These are phyloP conservation scores for Dromiciops gliroides DNA, from an alignment of 2,113 vertebrate species.

Conservation along the genomic window DNA sequence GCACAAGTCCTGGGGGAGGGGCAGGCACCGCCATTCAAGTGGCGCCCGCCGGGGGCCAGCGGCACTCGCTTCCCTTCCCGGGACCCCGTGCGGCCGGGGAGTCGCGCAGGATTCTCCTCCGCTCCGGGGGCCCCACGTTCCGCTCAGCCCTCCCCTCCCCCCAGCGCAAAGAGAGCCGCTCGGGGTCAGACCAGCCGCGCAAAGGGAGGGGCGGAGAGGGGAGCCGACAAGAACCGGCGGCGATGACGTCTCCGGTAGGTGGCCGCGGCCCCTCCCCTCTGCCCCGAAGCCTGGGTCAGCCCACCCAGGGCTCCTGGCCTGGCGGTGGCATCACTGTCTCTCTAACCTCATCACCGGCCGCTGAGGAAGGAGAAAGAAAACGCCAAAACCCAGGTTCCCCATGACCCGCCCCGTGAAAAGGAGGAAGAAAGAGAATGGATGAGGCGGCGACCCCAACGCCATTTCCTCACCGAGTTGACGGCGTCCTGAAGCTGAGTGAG, in stretches of 20 bases:
- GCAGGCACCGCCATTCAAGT: too few relatives aligned
- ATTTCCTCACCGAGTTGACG: constrained; percentile 91
- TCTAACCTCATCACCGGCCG: background rate
- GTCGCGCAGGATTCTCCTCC: too few relatives aligned
- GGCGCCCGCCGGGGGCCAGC: too few relatives aligned
- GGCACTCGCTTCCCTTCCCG: background rate
- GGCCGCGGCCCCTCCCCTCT: background rate
- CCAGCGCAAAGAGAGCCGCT: background rate
- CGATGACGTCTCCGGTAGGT: background rate
- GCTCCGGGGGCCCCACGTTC: too few relatives aligned
- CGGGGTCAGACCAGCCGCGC: background rate
- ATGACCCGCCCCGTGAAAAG: background rate
- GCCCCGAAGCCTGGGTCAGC: background rate
- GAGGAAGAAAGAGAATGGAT: background rate
- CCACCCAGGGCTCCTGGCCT: background rate
- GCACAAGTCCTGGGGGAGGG: background rate
- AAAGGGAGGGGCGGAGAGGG: background rate
- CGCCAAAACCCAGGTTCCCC: background rate
- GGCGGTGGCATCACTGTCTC: background rate
- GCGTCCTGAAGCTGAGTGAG: constrained; percentile 96
- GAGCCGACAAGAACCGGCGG: rapidly evolving
- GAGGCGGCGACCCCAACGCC: background rate
- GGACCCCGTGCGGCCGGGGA: too few relatives aligned
- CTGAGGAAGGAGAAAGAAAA: background rate
- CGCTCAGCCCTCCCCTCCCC: background rate